Evolutionary conservation across 53 echinoderm and acorn worm genomes (phyloP), one percentile per base, ranked within the genome.

Genomic region (Holothuria leucospilota): DNA sequence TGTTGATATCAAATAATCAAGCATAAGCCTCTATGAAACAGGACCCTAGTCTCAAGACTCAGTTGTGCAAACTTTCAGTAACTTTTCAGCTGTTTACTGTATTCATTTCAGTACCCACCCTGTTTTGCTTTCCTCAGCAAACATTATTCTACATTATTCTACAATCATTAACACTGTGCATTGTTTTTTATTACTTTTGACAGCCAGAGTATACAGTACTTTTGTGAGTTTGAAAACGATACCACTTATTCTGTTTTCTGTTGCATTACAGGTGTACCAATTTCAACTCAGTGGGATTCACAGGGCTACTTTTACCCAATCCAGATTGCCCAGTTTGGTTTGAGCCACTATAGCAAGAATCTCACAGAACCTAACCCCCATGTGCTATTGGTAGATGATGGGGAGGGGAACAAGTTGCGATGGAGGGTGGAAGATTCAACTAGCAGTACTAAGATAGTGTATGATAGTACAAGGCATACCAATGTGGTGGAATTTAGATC

Each of bases 241-340:
- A 16, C 1, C 56, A 16, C 4, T 18, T 4, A 56, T 56, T 56
- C 56, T 56, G 18, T 15, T 56, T 56, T 26, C 66, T 28, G 10
- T 69, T 68, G 49, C 40, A 16, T 23, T 10, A 18, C 77, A 98
- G 99, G 99, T 85, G 99, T 99, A 16, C 99, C 99, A 18, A 88
- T 98, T n/a, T 95, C 99, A 18, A 95, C 93, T 20, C 99, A 98
- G 85, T 98, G 99, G 99, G 99, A 90, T 15, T 90, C 90, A 18
- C 93, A 95, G 66, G 95, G 99, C 30, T 99, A 99, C 82, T 99
- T 95, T 89, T 99, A 99, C 63, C 95, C 99, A 41, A 99, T 99
- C 69, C 99, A 99, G 80, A 83, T 99, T n/a, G 90, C 95, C 13
- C 99, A 99, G 92, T 99, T 92, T 91, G 99, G 99, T 27, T 87